A percentile compares a stretch with the other conserved stretches of the same genome.
phyloP scores from a whole-genome alignment of 1,140 invertebrate species.

The Caenorhabditis latens region DNA sequence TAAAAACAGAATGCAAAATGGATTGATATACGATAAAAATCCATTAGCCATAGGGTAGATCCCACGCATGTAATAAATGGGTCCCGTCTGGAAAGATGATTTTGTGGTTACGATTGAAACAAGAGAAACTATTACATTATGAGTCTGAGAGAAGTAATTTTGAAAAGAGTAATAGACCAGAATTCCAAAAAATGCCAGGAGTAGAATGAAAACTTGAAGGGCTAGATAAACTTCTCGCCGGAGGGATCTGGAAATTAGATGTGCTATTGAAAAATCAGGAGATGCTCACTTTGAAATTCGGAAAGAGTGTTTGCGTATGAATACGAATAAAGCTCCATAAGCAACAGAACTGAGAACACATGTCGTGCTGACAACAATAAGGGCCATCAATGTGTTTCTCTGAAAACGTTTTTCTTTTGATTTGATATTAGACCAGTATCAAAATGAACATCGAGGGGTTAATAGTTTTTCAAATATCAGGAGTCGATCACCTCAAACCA shows the following conservation, averaged over 20 bases:
- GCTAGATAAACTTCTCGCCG: conserved; percentile 6
- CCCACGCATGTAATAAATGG: conserved; percentile 26
- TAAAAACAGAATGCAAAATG: conserved; percentile 15
- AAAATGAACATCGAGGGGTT: too few species aligned
- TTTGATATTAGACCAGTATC: too few species aligned
- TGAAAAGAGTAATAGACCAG: conserved; percentile 42
- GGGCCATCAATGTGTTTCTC: conserved; percentile 42
- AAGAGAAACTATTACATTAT: not conserved
- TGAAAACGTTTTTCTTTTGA: not conserved
- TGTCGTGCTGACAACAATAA: not conserved
- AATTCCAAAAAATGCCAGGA: conserved; percentile 19
- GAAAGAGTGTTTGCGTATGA: not conserved
- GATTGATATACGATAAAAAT: conserved; percentile 17
- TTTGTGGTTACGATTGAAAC: not conserved
- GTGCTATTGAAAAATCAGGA: not conserved
- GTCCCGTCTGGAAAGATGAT: not conserved
- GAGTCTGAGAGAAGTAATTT: conserved; percentile 36
- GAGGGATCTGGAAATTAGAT: not conserved
- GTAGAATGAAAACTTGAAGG: conserved; percentile 22
- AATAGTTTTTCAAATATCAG: too few species aligned
- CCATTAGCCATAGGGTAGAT: conserved; percentile 49
- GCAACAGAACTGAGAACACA: not conserved
- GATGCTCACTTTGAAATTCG: not conserved
- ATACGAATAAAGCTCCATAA: conserved; percentile 3
- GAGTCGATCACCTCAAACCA: not conserved